Evolutionary conservation across 2,888 invertebrate species (phyloP).

Genomic region (Blera fallax): DNA sequence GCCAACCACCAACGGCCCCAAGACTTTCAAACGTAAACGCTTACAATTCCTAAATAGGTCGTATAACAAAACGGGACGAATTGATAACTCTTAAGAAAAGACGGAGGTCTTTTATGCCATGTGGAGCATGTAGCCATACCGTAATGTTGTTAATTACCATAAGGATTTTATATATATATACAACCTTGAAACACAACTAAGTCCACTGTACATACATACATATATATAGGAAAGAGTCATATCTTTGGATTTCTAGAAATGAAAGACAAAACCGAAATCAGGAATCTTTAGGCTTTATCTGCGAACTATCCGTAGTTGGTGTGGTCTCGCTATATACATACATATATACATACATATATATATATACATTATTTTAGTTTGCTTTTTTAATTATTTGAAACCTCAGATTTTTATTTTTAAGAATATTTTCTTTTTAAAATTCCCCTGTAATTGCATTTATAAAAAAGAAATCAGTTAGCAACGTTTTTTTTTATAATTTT

Average conservation of each 20-base stretch:
- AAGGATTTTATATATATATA: conserved; percentile 62
- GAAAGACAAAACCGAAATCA: conserved; percentile 71
- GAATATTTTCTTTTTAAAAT: conserved; percentile 20
- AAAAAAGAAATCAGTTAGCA: conserved; percentile 20
- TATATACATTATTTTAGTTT: not conserved
- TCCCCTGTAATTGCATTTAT: conserved; percentile 64
- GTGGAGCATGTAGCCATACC: conserved; percentile 70
- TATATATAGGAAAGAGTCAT: conserved; percentile 64
- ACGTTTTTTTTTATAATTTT: conserved; percentile 23
- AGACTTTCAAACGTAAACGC: conserved; percentile 59
- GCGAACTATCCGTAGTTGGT: conserved; percentile 38
- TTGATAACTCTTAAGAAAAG: conserved; percentile 52
- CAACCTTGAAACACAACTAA: conserved; percentile 48
- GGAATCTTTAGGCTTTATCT: conserved; percentile 72
- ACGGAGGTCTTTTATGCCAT: conserved; percentile 64
- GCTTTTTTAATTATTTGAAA: conserved; percentile 7
- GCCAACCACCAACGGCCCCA: conserved; percentile 64
- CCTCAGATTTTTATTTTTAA: conserved; percentile 15
- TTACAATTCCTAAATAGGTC: conserved; percentile 60
- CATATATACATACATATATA: conserved; percentile 16
- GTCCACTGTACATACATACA: conserved; percentile 53
- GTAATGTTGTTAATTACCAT: conserved; percentile 54
- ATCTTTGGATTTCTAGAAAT: conserved; percentile 71
- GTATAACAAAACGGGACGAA: conserved; percentile 17
- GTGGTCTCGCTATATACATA: conserved; percentile 48